Base-by-base conservation (phyloP, 2,113 vertebrate genomes). In the Podiceps cristatus region DNA sequence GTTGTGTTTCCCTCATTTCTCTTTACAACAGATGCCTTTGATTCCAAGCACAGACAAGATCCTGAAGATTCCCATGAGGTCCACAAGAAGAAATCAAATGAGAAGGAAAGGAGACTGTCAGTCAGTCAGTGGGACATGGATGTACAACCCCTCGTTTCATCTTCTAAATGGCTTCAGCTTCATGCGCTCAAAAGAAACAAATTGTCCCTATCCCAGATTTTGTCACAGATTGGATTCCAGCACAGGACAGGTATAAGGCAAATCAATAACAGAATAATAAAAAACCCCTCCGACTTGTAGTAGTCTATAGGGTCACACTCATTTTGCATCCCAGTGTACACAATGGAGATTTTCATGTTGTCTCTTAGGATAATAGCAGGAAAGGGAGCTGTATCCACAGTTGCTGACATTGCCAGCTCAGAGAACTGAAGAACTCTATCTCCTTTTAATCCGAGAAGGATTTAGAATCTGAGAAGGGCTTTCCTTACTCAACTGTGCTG, bases 151-250 rank as follows among this genome's bases (percentile, higher is more conserved):
- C 98, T 98, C 17, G 52, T 98, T 88, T 98, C 99, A 40, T 99
- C 98, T 10, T 56, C 97, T 86, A 85, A 96, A 87, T 99, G 99
- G 98, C 98, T 99, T 90, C 98, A 96, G 17, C 28, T 45, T 44
- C 94, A 98, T 58, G 98, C 99, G 13, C 98, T 99, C 31, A 98
- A 98, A 96, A 98, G 92, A 96, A 98, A 97, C 69, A 98, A 97
- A 58, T 64, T 99, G 88, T 97, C 97, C 18, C 86, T 99, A 73
- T 87, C 95, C 22, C 98, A 99, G 93, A 98, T 99, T 93, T 97
- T 99, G 76, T 96, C 98, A 7, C 98, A 98, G 67, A 96, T 98
- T 82, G 98, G 98, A 97, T 99, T 99, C 90, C 98, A 97, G 53
- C 98, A 98, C 49, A 98, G 92, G 55, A 97, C 98, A 99, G 98